phyloP scores from a whole-genome alignment of 2,113 vertebrate species.

The Eolophus roseicapilla region DNA sequence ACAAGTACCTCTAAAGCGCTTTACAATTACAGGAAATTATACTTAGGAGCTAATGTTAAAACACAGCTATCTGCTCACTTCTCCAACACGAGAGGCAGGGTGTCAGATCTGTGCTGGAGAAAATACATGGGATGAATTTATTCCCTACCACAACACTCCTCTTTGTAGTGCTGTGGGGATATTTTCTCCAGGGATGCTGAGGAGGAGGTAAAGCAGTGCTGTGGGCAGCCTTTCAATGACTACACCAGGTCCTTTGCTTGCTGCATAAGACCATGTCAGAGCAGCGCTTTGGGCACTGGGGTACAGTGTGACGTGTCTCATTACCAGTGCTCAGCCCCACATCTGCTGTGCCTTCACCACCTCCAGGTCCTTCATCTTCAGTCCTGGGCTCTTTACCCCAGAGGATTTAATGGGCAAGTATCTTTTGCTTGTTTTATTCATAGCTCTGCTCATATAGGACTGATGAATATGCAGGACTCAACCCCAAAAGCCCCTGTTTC shows the following conservation, averaged over 20 bases:
- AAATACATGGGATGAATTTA: constrained; percentile 5
- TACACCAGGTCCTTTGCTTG: background rate
- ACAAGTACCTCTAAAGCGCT: constrained; percentile 40
- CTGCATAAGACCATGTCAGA: background rate
- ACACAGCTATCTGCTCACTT: background rate
- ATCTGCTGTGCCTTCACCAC: background rate
- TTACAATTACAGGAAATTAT: constrained; percentile 59
- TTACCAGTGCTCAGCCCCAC: background rate
- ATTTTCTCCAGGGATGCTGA: background rate
- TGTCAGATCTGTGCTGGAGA: background rate
- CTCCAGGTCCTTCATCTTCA: background rate
- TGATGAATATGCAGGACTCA: background rate
- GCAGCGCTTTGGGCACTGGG: background rate
- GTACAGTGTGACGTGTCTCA: background rate
- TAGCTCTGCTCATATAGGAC: background rate
- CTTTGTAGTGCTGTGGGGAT: background rate
- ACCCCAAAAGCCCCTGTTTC: background rate
- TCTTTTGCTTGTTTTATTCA: background rate
- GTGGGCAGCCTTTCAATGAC: background rate
- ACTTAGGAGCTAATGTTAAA: constrained; percentile 5
- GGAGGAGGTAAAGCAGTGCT: background rate
- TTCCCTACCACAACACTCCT: accelerated
- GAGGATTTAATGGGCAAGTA: background rate
- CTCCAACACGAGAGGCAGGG: background rate
- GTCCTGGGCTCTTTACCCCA: background rate